A percentile compares a stretch with the other conserved stretches of the same genome.
These are phyloP conservation scores for Labrus mixtus DNA, from an alignment of 2,113 vertebrate genomes.

Conservation along the genomic window DNA sequence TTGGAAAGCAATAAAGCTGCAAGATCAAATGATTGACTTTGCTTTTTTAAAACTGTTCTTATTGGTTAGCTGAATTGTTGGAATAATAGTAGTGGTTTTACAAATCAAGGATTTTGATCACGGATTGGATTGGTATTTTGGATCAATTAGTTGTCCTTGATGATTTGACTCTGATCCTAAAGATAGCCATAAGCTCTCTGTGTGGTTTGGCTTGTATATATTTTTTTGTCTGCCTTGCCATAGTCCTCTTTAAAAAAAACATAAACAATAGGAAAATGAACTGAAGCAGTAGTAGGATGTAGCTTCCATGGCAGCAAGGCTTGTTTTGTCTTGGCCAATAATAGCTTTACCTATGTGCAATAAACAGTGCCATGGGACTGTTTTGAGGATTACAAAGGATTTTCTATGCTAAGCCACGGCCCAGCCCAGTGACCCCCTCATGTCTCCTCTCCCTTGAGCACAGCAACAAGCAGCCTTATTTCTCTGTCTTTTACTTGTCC, in stretches of 20 bases:
- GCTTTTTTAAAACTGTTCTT: background rate
- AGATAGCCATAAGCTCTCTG: too few relatives aligned
- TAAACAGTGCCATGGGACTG: constrained; percentile 67
- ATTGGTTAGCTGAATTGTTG: too few relatives aligned
- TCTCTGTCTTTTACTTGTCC: background rate
- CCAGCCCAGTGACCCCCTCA: constrained; percentile 68
- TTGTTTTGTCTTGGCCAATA: constrained; percentile 42
- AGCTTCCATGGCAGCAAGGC: constrained; percentile 8
- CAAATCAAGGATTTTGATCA: too few relatives aligned
- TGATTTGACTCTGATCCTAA: too few relatives aligned
- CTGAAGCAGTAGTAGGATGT: constrained; percentile 14
- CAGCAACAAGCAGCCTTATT: constrained; percentile 37
- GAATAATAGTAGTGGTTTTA: too few relatives aligned
- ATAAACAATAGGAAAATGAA: constrained; percentile 20
- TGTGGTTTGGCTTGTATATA: too few relatives aligned
- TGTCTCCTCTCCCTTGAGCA: constrained; percentile 49
- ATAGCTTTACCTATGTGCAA: constrained; percentile 67
- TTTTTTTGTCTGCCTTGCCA: constrained; percentile 20
- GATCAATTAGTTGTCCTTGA: too few relatives aligned
- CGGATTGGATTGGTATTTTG: too few relatives aligned
- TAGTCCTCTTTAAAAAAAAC: constrained; percentile 6
- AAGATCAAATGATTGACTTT: background rate
- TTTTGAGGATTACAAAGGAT: constrained; percentile 82
- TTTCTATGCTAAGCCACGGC: constrained; percentile 78
- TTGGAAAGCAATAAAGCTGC: constrained; percentile 17